A percentile compares a stretch with the other conserved stretches of the same genome.
Evolutionary conservation across 2,113 vertebrate genomes (phyloP).

Genomic region (Lichenostomus cassidix): DNA sequence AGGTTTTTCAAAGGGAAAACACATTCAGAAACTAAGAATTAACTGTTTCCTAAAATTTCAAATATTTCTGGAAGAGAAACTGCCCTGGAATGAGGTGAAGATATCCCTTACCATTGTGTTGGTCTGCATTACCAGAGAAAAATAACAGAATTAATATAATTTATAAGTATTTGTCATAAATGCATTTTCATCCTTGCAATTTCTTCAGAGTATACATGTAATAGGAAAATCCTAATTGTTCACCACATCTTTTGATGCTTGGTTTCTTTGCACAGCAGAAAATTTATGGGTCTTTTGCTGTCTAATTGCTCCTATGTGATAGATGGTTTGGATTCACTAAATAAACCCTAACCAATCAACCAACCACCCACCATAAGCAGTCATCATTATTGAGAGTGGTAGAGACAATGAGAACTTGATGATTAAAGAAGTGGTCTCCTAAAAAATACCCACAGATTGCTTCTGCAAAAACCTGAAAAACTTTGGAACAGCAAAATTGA

Average conservation of each 20-base stretch:
- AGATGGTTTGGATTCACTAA: neutral
- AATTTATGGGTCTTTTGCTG: neutral
- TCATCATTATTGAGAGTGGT: neutral
- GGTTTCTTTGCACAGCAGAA: neutral
- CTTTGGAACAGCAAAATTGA: neutral
- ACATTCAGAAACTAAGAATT: neutral
- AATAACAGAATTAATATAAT: neutral
- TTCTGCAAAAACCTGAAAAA: neutral
- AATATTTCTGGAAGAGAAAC: neutral
- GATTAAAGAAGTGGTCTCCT: neutral
- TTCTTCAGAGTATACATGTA: neutral
- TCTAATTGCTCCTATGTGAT: neutral
- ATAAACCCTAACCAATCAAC: neutral
- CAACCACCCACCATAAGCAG: neutral
- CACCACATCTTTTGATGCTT: rapidly evolving
- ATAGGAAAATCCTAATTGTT: neutral
- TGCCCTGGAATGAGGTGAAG: neutral
- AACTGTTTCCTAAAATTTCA: neutral
- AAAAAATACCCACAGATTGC: neutral
- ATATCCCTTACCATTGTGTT: neutral
- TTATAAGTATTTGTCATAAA: neutral
- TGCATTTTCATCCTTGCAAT: neutral
- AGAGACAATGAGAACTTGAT: neutral
- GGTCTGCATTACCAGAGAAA: neutral
- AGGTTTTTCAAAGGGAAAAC: neutral